Percentiles rank a stretch among this genome's conserved stretches.
Conservation (phyloP, 2,888 invertebrate genomes). For the Allacma fusca region DNA sequence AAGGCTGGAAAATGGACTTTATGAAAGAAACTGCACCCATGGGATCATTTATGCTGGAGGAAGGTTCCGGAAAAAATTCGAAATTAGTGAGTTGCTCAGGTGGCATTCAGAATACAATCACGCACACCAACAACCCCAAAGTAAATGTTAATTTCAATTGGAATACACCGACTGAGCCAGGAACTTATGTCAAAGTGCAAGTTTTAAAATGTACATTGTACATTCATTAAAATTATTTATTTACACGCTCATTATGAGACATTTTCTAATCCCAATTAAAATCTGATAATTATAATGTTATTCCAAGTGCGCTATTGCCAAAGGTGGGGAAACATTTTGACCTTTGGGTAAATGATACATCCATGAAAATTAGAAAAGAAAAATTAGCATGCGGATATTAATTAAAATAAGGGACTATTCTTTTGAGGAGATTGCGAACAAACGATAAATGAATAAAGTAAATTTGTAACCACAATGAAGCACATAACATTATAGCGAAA, state of each 20-base stretch:
- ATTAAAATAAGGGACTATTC: no score
- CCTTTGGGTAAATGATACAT: constrained; percentile 25
- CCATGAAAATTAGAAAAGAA: no score
- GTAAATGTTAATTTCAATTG: constrained; percentile 31
- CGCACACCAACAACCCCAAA: constrained; percentile 31
- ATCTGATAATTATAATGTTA: neutral
- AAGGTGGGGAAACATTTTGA: neutral
- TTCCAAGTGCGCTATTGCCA: neutral
- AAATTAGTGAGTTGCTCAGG: constrained; percentile 73
- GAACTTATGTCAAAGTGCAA: constrained; percentile 41
- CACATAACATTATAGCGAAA: no score
- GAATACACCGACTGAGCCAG: constrained; percentile 36
- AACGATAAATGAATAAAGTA: no score
- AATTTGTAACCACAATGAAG: no score
- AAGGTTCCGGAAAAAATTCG: constrained; percentile 66
- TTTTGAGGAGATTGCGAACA: no score
- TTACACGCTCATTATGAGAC: no score
- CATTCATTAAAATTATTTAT: neutral
- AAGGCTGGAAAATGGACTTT: constrained; percentile 65
- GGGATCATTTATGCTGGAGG: constrained; percentile 68
- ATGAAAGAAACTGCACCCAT: constrained; percentile 66
- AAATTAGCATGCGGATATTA: no score
- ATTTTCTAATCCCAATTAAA: no score
- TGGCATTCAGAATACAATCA: constrained; percentile 66
- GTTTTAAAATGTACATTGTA: neutral